A percentile compares a stretch with the other conserved stretches of the same genome.
phyloP scores from a whole-genome alignment of 2,888 invertebrate species.

The Magallana nippona region DNA sequence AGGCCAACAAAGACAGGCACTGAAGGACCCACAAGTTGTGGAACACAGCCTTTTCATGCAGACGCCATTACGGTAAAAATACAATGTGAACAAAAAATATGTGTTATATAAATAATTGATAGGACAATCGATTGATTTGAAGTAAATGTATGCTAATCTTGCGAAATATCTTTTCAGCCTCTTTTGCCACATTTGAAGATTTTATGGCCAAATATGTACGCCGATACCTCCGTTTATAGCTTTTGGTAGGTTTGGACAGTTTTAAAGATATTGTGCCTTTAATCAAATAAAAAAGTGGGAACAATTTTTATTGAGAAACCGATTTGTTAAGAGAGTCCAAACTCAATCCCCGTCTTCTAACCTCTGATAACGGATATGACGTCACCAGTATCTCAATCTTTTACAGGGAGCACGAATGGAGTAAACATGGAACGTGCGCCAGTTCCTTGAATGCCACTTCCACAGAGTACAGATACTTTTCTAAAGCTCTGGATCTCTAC shows the following conservation, averaged over 20 bases:
- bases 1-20: slow-evolving; percentile 52
- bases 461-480: slow-evolving; percentile 57
- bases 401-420: slow-evolving; percentile 64
- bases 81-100: not conserved
- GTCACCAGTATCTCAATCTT: not conserved
- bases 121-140: not conserved
- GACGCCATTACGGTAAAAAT: slow-evolving; percentile 39
- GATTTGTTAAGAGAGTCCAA: too few relatives aligned
- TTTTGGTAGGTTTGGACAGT: slow-evolving; percentile 52
- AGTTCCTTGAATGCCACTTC: slow-evolving; percentile 52
- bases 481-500: slow-evolving; percentile 53
- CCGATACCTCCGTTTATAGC: slow-evolving; percentile 42
- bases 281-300: too few relatives aligned
- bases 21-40: slow-evolving; percentile 45
- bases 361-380: too few relatives aligned
- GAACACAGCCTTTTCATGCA: slow-evolving; percentile 39
- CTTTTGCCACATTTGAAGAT: slow-evolving; percentile 38
- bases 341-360: too few relatives aligned
- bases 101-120: too few relatives aligned
- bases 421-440: slow-evolving; percentile 64
- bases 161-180: slow-evolving; percentile 10
- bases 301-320: too few relatives aligned
- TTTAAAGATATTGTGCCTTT: not conserved
- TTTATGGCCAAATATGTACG: slow-evolving; percentile 48
- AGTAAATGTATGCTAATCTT: not conserved